Base-by-base conservation (phyloP, 2,888 invertebrate genomes). In the Rhaphigaster nebulosa region DNA sequence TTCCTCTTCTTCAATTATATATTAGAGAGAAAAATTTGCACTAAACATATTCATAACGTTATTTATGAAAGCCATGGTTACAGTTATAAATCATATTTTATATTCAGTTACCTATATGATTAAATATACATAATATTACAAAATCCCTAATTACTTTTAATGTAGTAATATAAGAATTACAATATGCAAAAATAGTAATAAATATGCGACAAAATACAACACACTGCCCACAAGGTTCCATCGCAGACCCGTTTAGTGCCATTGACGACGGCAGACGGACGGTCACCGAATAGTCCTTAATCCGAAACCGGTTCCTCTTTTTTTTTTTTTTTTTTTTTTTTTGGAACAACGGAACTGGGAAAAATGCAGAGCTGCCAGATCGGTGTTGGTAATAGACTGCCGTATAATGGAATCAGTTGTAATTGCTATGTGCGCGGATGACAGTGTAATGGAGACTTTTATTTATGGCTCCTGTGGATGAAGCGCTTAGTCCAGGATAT, bases 221-320 rank as follows among this genome's bases (percentile, higher is more conserved):
- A 15, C 0, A 38, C 12, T 76, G 23, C 20, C 6, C 18, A 38
- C 34, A 34, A 76, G 8, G 18, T 34, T 38, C 20, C 34, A 38
- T 38, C 29, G 2, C 29, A 29, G 29, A 29, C 18, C 38, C 20
- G 38, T 20, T 38, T 23, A 15, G 1, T 29, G 26, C 1, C 29
- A 65, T 29, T 65, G 65, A 65, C 60, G 38, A 76, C 23, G 41
- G n/a, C n/a, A 84, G 84, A 45, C 45, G 84, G 41, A 15, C 84
- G 45, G 84, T 45, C 84, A 84, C 84, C 41, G 84, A 76, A 38
- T 41, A 80, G 80, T 80, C 80, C 41, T 80, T 80, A 41, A 80
- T 50, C 5, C 41, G n/a, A n/a, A 84, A 84, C 84, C 45, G 84
- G 84, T 84, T 38, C 1, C 13, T n/a, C 10, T 12, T 4, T 60